These are phyloP conservation scores for Cheiracanthium punctorium DNA, from an alignment of 2,888 invertebrate genomes.

Conservation along the genomic window DNA sequence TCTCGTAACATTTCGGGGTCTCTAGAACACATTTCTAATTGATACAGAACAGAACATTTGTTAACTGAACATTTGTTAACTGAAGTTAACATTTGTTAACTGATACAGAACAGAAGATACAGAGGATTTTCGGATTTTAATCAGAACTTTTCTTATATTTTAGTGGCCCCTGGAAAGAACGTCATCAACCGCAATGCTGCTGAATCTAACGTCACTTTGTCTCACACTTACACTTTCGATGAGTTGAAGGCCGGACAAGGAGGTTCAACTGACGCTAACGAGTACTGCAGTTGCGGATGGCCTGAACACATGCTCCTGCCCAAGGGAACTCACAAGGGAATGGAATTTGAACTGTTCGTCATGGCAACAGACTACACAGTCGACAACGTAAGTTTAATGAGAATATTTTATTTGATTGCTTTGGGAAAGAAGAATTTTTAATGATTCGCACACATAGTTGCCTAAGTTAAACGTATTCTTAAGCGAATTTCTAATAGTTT, in stretches of 20 bases:
- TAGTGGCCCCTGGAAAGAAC: slow-evolving; percentile 81
- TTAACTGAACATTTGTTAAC: no score
- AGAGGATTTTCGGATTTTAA: no score
- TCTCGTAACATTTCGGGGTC: no score
- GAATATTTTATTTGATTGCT: no score
- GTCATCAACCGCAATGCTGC: slow-evolving; percentile 82
- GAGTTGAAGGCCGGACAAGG: slow-evolving; percentile 79
- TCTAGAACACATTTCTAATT: no score
- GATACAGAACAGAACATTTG: no score
- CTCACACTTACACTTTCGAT: slow-evolving; percentile 85
- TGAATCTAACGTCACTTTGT: slow-evolving; percentile 81
- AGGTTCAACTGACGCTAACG: slow-evolving; percentile 61
- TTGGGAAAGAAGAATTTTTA: no score
- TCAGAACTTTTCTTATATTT: neutral
- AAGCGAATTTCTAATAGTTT: no score
- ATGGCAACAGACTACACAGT: slow-evolving; percentile 86
- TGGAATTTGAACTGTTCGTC: slow-evolving; percentile 83
- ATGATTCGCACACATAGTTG: no score
- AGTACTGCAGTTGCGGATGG: slow-evolving; percentile 92
- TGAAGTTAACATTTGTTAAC: no score
- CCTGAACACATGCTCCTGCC: slow-evolving; percentile 88
- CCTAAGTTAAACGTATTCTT: no score
- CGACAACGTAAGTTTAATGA: slow-evolving; percentile 81
- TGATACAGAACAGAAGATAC: no score
- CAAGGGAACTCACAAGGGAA: slow-evolving; percentile 83